These are phyloP conservation scores for Drosophila bipectinata DNA, from an alignment of 1,140 invertebrate genomes.

Conservation along the genomic window DNA sequence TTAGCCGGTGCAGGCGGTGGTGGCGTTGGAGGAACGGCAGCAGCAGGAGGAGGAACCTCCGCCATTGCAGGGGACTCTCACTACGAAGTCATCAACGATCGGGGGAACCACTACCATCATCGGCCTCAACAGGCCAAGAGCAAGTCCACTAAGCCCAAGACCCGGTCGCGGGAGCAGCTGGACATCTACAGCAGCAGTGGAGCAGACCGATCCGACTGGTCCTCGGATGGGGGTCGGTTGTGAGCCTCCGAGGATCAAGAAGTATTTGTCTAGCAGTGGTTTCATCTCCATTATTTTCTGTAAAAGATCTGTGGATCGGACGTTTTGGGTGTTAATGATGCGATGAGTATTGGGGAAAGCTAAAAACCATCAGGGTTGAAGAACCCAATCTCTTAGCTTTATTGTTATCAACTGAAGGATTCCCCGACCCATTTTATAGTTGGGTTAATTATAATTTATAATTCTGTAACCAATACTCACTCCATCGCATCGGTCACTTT, in stretches of 20 bases:
- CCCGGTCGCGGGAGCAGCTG: constrained; percentile 64
- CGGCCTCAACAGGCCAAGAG: constrained; percentile 55
- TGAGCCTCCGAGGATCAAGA: constrained; percentile 54
- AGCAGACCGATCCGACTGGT: constrained; percentile 62
- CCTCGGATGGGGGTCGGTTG: constrained; percentile 71
- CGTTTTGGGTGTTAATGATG: neutral
- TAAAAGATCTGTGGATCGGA: neutral
- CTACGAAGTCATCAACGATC: constrained; percentile 68
- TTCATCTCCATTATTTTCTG: constrained; percentile 40
- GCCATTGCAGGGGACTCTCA: constrained; percentile 34
- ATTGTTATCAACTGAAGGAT: neutral
- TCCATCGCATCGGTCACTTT: neutral
- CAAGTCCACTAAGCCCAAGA: constrained; percentile 59
- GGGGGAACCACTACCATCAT: constrained; percentile 49
- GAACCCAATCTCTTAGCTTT: neutral
- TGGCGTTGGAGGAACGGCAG: neutral
- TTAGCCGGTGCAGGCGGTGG: constrained; percentile 83
- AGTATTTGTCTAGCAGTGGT: constrained; percentile 65
- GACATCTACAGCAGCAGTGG: constrained; percentile 54
- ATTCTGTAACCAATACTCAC: neutral
- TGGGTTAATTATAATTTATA: too few relatives aligned
- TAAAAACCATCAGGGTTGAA: neutral
- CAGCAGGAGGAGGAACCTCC: constrained; percentile 8
- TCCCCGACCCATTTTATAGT: too few relatives aligned
- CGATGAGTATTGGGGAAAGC: neutral